Evolutionary conservation across 2,113 vertebrate genomes (phyloP).

Genomic region (Asarcornis scutulata): DNA sequence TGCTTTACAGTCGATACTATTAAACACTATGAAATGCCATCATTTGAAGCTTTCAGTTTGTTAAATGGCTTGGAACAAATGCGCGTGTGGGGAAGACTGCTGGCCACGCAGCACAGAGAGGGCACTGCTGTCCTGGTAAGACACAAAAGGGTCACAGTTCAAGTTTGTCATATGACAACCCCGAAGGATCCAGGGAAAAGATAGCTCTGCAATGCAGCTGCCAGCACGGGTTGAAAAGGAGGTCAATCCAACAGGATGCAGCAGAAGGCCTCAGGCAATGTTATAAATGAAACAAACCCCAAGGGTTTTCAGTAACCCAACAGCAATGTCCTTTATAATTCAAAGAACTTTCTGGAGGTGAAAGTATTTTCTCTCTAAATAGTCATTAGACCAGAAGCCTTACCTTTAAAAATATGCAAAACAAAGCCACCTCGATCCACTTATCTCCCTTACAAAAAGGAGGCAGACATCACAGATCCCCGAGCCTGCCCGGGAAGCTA

Average conservation of each 20-base stretch:
- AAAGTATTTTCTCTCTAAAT: conserved; percentile 69
- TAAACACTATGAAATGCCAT: conserved; percentile 48
- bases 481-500: background rate
- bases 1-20: conserved; percentile 56
- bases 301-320: conserved; percentile 76
- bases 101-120: conserved; percentile 66
- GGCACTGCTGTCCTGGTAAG: conserved; percentile 68
- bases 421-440: background rate
- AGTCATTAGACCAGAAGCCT: conserved; percentile 56
- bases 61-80: conserved; percentile 65
- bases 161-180: conserved; percentile 81
- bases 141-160: conserved; percentile 84
- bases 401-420: conserved; percentile 44
- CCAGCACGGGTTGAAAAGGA: conserved; percentile 87
- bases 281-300: conserved; percentile 92
- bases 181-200: conserved; percentile 76
- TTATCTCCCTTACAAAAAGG: background rate
- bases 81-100: conserved; percentile 34
- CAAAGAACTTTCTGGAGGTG: conserved; percentile 75
- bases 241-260: conserved; percentile 93
- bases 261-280: conserved; percentile 79
- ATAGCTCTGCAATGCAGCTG: conserved; percentile 80
- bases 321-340: conserved; percentile 83
- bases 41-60: conserved; percentile 63
- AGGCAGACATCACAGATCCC: background rate